Evolutionary conservation across 1,140 invertebrate species (phyloP), one percentile per base, ranked within the genome.

Genomic region (Steinernema feltiae): DNA sequence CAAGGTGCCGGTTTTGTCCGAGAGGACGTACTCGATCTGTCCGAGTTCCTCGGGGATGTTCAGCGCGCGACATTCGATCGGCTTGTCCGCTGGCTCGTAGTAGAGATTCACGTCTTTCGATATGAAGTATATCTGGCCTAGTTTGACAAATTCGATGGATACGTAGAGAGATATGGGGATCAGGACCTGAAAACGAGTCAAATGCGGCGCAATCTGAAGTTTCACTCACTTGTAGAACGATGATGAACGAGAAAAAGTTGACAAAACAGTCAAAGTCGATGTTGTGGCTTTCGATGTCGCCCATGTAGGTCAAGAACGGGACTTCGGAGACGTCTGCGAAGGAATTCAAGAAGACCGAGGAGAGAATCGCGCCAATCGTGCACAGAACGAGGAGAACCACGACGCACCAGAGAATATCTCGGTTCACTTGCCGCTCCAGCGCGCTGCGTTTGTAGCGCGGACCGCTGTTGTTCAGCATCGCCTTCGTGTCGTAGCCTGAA

Each of bases 11-110:
- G 95, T 98, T 87, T 98, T 98, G 86, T 98, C 96, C 12, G 93
- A 97, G 88, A 98, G 97, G 69, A 98, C 90, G 85, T 97, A 97
- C 84, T 95, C 92, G 30, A 98, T 91, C 89, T 91, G 83, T 1
- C 95, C 96, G 69, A 98, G 89, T 87, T 98, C 95, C 87, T 98
- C 95, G 0, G 95, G 94, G 70, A 98, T 98, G 86, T 98, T 98
- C 78, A 97, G 89, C 32, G 95, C 95, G 73, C 95, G 90, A 86
- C 95, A 97, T 87, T 97, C 94, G n/a, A 93, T 91, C 76, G 92
- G 89, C 80, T 93, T 95, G 84, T 94, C 92, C 2, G 91, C 92
- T 53, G 91, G 74, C 30, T 82, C 79, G 88, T 97, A 93, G 84
- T 92, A 94, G 80, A 98, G 88, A 69, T 93, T 91, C 1, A 91